Base-by-base conservation (phyloP, 2,797 vertebrate genomes). In the Ctenosaura bakeri region DNA sequence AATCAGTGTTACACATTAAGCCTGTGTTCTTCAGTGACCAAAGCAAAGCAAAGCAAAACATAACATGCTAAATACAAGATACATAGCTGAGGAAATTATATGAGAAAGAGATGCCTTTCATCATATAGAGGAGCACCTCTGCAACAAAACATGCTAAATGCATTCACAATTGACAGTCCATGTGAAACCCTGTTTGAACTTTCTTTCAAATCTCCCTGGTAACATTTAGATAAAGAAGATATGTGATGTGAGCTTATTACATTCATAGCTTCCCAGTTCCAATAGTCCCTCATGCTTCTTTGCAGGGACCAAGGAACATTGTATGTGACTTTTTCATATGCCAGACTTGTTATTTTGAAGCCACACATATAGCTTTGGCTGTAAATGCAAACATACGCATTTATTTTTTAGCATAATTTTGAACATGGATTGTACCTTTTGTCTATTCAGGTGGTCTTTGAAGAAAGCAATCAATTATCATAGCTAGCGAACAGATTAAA, bases 371-470 rank as follows among this genome's bases (percentile, higher is more conserved):
- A 20, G 80, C 46, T 73, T 74, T 83, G 69, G 52, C 18, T 18
- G 46, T 62, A 54, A 26, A 26, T 62, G 16, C 69, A 74, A 74
- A 46, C n/a, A 42, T 22, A 20, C 5, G 52, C 54, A 9, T 71
- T 54, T 38, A 64, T 56, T 56, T n/a, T 89, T 77, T 71, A 62
- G 42, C 29, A 35, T 76, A 62, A 22, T 18, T 32, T 32, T 24
- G 81, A 78, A 73, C 22, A 77, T 59, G 32, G 12, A 4, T 3
- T 83, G 29, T 26, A 24, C 16, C 26, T 82, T 88, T 76, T 78
- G 59, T n/a, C 10, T 64, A 88, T 62, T 91, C 71, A 64, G 89
- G 22, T 52, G 29, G 20, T 38, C 13, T 71, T 90, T 38, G 10
- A 26, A 82, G 64, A 69, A 90, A 46, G 2, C 4, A 29, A 0